These are phyloP conservation scores for Spongilla lacustris DNA, from an alignment of 37 sponge, comb jelly and placozoan species.

Conservation along the genomic window DNA sequence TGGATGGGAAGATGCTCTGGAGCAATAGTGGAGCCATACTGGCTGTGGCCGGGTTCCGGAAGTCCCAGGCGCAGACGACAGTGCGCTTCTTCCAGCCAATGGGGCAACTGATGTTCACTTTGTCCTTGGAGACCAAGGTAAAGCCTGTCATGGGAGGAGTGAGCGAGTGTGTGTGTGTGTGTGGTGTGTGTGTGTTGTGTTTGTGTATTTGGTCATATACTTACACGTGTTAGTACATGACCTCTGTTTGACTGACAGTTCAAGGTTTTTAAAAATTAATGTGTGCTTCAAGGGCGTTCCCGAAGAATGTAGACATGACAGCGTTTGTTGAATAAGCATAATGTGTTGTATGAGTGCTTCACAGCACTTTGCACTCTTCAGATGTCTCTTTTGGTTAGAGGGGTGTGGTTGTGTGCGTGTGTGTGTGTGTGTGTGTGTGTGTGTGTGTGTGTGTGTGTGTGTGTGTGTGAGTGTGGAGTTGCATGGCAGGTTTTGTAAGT, in stretches of 20 bases:
- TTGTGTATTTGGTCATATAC: not conserved
- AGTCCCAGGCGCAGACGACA: conserved; percentile 67
- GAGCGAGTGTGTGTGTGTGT: too few relatives aligned
- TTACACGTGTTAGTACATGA: not conserved
- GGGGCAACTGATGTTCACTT: conserved; percentile 79
- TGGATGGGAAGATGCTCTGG: conserved; percentile 88
- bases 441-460: not conserved
- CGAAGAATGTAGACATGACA: too few relatives aligned
- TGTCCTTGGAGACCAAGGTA: conserved; percentile 83
- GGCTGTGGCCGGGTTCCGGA: conserved; percentile 88
- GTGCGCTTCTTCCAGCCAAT: conserved; percentile 87
- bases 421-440: not conserved
- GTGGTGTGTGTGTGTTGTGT: not conserved
- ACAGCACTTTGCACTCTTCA: too few relatives aligned
- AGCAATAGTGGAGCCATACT: conserved; percentile 74
- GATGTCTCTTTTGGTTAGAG: too few relatives aligned
- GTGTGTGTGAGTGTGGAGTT: too few relatives aligned
- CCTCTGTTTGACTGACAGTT: not conserved
- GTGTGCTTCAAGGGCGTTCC: too few relatives aligned
- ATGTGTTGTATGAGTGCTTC: too few relatives aligned
- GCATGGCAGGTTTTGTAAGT: too few relatives aligned
- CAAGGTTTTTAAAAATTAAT: too few relatives aligned
- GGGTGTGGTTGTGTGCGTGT: not conserved
- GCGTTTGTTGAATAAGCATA: too few relatives aligned
- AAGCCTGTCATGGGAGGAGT: not conserved